These are phyloP conservation scores for Whitmania pigra DNA, from an alignment of 1,140 invertebrate genomes.

Conservation along the genomic window DNA sequence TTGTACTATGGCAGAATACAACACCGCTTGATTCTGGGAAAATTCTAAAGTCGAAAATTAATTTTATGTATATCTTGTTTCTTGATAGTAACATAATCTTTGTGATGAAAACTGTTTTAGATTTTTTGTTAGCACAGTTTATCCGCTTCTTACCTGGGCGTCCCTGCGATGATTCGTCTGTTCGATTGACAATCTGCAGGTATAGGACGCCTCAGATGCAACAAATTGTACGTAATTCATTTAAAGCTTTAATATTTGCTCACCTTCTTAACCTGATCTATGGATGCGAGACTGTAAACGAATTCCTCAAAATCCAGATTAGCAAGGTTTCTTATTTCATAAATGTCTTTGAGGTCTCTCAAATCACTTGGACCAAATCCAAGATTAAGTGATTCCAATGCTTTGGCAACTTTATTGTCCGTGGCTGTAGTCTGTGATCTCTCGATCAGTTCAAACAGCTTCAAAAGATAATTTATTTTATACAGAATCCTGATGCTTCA, in stretches of 20 bases:
- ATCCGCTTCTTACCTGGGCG: not conserved
- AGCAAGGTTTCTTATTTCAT: not conserved
- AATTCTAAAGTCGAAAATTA: not conserved
- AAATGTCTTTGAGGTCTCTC: conserved; percentile 1
- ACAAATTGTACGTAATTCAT: not conserved
- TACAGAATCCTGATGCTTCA: not conserved
- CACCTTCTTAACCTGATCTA: not conserved
- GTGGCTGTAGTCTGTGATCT: not conserved
- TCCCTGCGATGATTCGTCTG: not conserved
- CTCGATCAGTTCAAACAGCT: not conserved
- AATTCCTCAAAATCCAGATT: conserved; percentile 8
- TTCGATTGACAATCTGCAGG: not conserved
- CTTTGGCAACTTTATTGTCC: not conserved
- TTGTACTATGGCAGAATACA: not conserved
- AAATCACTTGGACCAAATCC: not conserved
- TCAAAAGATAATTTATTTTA: not conserved
- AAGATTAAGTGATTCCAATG: not conserved
- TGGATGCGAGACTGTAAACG: not conserved
- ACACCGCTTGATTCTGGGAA: not conserved
- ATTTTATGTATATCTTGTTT: not conserved
- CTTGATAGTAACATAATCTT: not conserved
- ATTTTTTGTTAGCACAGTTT: no score
- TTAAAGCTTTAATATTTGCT: not conserved
- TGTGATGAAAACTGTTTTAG: not conserved
- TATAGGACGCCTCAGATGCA: not conserved